A percentile compares a stretch with the other conserved stretches of the same genome.
phyloP scores from a whole-genome alignment of 2,888 invertebrate species.

The Rhingia campestris region DNA sequence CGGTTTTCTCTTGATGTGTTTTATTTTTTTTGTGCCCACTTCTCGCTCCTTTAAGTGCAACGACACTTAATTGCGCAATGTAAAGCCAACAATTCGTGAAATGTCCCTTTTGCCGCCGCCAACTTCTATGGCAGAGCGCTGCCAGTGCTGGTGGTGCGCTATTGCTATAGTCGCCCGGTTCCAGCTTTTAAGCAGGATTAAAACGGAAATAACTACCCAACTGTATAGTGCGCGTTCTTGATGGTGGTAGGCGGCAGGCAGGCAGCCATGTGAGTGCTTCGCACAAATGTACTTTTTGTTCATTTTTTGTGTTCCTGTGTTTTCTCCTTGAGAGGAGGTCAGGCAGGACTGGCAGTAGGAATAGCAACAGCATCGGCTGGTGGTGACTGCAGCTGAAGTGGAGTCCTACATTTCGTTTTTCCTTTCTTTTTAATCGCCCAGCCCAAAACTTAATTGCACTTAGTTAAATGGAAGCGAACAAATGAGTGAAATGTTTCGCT shows the following conservation, averaged over 20 bases:
- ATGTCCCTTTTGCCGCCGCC: constrained; percentile 67
- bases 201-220: constrained; percentile 66
- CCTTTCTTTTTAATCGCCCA: constrained; percentile 40
- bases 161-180: constrained; percentile 25
- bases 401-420: constrained; percentile 22
- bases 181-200: constrained; percentile 71
- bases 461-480: constrained; percentile 73
- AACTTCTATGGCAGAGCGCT: neutral
- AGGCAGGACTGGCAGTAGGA: constrained; percentile 18
- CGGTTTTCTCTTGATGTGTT: constrained; percentile 7
- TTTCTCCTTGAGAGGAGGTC: constrained; percentile 26
- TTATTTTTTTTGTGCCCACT: neutral
- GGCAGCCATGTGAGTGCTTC: constrained; percentile 51
- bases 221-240: neutral
- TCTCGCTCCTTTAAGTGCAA: constrained; percentile 59
- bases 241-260: constrained; percentile 2
- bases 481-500: constrained; percentile 69
- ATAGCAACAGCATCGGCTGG: constrained; percentile 15
- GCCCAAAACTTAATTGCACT: constrained; percentile 72
- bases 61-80: constrained; percentile 71
- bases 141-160: constrained; percentile 19
- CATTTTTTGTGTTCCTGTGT: neutral
- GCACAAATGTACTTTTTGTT: constrained; percentile 31
- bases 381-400: constrained; percentile 12
- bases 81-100: constrained; percentile 73